Base-by-base conservation (phyloP, 1,140 invertebrate species). In the Cydia fagiglandana region DNA sequence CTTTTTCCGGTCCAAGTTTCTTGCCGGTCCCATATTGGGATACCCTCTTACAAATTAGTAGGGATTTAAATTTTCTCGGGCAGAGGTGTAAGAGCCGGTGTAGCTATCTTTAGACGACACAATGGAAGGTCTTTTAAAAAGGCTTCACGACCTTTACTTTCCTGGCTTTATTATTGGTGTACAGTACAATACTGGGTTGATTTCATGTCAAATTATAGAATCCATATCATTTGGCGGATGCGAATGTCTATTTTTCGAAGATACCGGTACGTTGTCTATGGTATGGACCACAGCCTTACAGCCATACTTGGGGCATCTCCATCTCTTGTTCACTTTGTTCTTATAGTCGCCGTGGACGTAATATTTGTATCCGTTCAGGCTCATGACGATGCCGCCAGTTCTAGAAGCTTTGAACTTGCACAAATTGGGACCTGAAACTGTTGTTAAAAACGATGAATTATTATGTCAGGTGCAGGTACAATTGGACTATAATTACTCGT, bases 251-350 rank as follows among this genome's bases (percentile, higher is more conserved):
- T 75, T 64, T 13, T 75, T 75, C 5, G 47, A 9, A 12, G 53
- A 38, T 9, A 75, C 74, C 7, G 56, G 24, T 15, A 41, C 50
- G n/a, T 75, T 64, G n/a, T 64, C 50, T 17, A 75, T 64, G 15
- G 61, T 75, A 13, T 75, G 61, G 10, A 75, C 53, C 2, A 64
- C 50, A 20, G 74, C 74, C 13, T 45, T 34, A 9, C 74, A 75
- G 2, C 53, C 24, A 13, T 64, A 17, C 17, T 64, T 50, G 15
- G 61, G 20, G 28, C 74, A 75, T 38, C 74, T 61, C 74, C 74
- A 75, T 64, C 53, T 64, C 30, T 45, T 75, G 15, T 64, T 34
- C 0, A 41, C 10, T n/a, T 50, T 75, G 20, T 75, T 34, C 15
- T 34, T 64, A 17, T 75, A 75, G 7, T 47, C 30, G 2, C 56